Percentiles rank a stretch among this genome's conserved stretches.
phyloP scores from a whole-genome alignment of 2,888 invertebrate species.

The Lasioglossum leucozonium region DNA sequence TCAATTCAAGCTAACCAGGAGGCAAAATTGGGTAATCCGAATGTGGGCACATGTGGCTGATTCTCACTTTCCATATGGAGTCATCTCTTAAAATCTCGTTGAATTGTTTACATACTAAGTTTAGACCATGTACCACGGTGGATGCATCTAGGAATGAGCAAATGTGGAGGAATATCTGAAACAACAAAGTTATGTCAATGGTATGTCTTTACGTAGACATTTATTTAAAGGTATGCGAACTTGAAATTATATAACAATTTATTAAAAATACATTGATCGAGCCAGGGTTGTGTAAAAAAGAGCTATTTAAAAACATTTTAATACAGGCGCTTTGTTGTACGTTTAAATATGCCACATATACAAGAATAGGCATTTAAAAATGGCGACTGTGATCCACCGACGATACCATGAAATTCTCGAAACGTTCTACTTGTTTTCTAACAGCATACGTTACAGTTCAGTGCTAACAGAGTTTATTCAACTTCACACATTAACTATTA shows the following conservation, averaged over 20 bases:
- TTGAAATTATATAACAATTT: constrained; percentile 3
- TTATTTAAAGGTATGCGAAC: not conserved
- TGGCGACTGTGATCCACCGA: constrained; percentile 24
- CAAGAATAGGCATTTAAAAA: constrained; percentile 50
- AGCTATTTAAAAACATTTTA: constrained; percentile 11
- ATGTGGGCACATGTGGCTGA: constrained; percentile 79
- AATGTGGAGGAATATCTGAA: constrained; percentile 87
- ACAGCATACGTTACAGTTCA: constrained; percentile 16
- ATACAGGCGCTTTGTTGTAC: too few species aligned
- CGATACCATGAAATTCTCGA: constrained; percentile 18
- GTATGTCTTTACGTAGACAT: not conserved
- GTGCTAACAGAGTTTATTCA: constrained; percentile 26
- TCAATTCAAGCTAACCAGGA: constrained; percentile 79
- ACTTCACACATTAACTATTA: constrained; percentile 25
- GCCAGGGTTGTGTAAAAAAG: not conserved
- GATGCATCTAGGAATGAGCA: constrained; percentile 87
- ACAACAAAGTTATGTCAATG: constrained; percentile 63
- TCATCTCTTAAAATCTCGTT: constrained; percentile 86
- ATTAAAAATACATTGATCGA: not conserved
- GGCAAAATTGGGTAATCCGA: constrained; percentile 78
- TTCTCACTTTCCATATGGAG: constrained; percentile 86
- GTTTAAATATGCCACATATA: constrained; percentile 26
- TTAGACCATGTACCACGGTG: constrained; percentile 86
- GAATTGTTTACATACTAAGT: constrained; percentile 87
- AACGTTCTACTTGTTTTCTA: constrained; percentile 31